These are phyloP conservation scores for Candidula unifasciata DNA, from an alignment of 2,888 invertebrate genomes.

Conservation along the genomic window DNA sequence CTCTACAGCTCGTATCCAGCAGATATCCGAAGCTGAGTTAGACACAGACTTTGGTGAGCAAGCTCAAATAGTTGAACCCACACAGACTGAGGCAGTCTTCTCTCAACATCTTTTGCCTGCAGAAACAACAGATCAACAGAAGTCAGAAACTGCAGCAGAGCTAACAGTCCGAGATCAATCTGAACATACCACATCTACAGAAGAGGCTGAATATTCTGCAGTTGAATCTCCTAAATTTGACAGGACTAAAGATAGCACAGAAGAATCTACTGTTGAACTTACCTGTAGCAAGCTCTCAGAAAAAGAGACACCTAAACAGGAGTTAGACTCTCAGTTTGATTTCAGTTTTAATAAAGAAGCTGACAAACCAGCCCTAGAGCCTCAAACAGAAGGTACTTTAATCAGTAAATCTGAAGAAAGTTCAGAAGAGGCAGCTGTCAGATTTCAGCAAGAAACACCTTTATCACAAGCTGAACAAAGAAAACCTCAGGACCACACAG, in stretches of 20 bases:
- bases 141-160: conserved; percentile 24
- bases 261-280: not conserved
- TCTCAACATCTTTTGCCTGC: not conserved
- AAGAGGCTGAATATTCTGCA: not conserved
- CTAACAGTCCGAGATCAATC: not conserved
- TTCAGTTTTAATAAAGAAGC: not conserved
- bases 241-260: not conserved
- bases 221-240: not conserved
- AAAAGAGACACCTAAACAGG: not conserved
- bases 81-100: conserved; percentile 6
- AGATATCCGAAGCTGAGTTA: not conserved
- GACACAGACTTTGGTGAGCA: conserved; percentile 30
- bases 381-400: not conserved
- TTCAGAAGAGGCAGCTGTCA: not conserved
- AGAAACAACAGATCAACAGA: conserved; percentile 5
- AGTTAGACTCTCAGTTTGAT: not conserved
- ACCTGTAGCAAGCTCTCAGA: not conserved
- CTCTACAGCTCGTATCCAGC: conserved; percentile 17
- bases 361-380: not conserved
- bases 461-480: not conserved
- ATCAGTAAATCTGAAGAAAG: not conserved
- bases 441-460: not conserved
- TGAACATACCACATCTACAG: not conserved
- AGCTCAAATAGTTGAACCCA: not conserved
- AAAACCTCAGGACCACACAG: not conserved